Evolutionary conservation across 2,113 vertebrate species (phyloP).

Genomic region (Myotis davidii): DNA sequence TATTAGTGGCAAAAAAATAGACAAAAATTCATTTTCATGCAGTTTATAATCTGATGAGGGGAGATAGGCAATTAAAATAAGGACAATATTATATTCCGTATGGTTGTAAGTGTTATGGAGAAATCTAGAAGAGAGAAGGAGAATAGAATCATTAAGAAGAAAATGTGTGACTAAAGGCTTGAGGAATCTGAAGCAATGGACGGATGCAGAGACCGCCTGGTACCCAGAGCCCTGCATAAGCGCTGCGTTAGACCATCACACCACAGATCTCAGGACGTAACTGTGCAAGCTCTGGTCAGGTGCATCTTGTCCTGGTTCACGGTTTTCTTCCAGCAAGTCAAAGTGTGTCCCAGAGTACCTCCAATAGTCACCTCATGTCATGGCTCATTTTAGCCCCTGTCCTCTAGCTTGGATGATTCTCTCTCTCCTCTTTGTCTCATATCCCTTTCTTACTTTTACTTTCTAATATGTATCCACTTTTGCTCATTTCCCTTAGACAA

Average conservation of each 20-base stretch:
- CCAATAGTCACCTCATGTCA: neutral
- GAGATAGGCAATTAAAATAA: neutral
- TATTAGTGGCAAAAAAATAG: neutral
- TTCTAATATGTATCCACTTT: neutral
- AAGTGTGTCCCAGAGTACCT: accelerated
- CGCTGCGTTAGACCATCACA: neutral
- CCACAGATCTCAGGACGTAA: neutral
- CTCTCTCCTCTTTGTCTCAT: neutral
- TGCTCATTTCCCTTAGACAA: neutral
- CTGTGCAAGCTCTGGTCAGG: neutral
- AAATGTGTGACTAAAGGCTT: neutral
- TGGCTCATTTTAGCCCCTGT: neutral
- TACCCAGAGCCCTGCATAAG: neutral
- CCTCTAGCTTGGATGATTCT: neutral
- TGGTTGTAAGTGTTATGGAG: neutral
- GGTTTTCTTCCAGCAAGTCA: neutral
- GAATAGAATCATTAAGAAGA: neutral
- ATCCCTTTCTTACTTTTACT: neutral
- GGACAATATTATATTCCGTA: neutral
- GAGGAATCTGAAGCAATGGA: neutral
- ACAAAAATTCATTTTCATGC: neutral
- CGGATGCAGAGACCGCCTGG: neutral
- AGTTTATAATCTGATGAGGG: neutral
- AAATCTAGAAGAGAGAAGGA: neutral
- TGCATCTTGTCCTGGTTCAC: neutral